phyloP scores from a whole-genome alignment of 2,797 vertebrate genomes.

The Anas capensis region DNA sequence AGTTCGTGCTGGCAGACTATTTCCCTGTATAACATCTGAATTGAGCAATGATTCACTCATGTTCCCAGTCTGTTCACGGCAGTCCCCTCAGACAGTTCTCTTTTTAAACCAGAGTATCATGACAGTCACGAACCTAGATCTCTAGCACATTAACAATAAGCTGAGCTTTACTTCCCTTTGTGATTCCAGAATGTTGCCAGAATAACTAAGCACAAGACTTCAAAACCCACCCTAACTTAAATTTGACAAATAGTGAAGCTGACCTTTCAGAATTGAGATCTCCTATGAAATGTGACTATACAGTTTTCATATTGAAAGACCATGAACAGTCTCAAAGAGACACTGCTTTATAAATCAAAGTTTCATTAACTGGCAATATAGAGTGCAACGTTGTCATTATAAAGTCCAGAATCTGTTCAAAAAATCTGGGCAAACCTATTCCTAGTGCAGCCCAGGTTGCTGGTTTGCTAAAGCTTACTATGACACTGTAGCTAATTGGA shows the following conservation, averaged over 20 bases:
- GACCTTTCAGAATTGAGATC: not conserved
- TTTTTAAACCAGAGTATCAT: not conserved
- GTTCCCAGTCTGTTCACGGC: not conserved
- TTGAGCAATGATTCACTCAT: not conserved
- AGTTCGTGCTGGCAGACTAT: not conserved
- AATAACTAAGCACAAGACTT: not conserved
- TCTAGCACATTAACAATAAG: not conserved
- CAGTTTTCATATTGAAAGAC: not conserved
- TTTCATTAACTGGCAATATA: not conserved
- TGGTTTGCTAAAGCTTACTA: slow-evolving; percentile 9
- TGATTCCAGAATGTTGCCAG: not conserved
- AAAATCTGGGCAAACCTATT: not conserved
- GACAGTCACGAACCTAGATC: not conserved
- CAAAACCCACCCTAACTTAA: not conserved
- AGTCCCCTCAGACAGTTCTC: not conserved
- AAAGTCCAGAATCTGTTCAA: not conserved
- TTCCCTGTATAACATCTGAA: not conserved
- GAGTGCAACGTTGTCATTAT: not conserved
- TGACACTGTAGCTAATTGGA: not conserved
- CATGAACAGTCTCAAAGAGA: not conserved
- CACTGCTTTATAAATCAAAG: not conserved
- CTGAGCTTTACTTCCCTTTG: not conserved
- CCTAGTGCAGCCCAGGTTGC: not conserved
- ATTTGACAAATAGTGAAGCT: not conserved
- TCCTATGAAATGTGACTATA: not conserved